Evolutionary conservation across 2,797 vertebrate species (phyloP).

Genomic region (Thamnophis elegans): DNA sequence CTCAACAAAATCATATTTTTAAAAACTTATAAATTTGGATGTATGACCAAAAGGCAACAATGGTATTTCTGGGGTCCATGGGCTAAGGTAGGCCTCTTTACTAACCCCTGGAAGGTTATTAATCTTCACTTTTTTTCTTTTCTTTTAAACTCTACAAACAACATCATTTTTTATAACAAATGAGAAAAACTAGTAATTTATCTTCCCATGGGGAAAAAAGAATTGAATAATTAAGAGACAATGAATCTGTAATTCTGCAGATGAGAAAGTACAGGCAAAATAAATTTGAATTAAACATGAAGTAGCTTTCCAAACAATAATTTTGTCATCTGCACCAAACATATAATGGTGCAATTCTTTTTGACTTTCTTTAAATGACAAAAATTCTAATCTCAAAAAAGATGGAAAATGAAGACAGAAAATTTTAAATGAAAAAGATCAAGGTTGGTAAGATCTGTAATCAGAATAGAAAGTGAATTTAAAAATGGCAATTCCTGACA

Average conservation of each 20-base stretch:
- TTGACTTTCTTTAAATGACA: not conserved
- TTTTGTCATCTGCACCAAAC: not conserved
- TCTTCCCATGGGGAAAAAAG: not conserved
- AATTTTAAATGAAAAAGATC: not conserved
- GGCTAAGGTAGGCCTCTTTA: not conserved
- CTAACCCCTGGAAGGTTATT: not conserved
- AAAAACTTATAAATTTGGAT: not conserved
- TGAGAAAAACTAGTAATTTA: not conserved
- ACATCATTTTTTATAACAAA: not conserved
- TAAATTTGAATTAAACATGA: not conserved
- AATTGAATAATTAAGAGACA: not conserved
- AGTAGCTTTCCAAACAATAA: not conserved
- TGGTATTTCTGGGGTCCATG: not conserved
- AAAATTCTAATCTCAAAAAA: not conserved
- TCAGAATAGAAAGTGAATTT: not conserved
- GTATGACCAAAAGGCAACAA: not conserved
- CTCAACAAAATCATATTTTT: not conserved
- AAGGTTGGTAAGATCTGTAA: not conserved
- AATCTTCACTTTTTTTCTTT: not conserved
- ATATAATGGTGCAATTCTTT: not conserved
- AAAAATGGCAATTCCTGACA: not conserved
- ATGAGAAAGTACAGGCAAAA: not conserved
- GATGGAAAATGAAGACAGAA: not conserved
- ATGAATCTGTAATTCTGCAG: not conserved
- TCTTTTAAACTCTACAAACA: not conserved